Evolutionary conservation across 2,797 vertebrate genomes (phyloP), one percentile per base, ranked within the genome.

Genomic region (Capromys pilorides): DNA sequence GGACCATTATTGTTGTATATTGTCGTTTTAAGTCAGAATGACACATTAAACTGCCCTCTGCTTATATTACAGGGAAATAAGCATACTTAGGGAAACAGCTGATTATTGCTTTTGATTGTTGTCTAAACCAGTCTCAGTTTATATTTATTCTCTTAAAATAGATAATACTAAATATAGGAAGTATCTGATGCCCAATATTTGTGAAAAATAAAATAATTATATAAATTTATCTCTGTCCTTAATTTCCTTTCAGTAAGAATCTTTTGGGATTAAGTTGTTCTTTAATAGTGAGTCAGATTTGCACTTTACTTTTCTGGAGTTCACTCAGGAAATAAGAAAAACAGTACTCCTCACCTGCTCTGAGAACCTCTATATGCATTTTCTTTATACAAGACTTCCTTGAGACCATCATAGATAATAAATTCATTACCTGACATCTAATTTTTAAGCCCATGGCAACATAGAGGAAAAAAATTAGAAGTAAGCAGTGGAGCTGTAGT

Each of bases 1-100:
- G 90, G 88, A 92, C 66, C 71, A 67, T 96, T 95, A 87, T 88
- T 95, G 93, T 79, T 97, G 33, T 81, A 96, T 75, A 95, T 95
- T 97, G 77, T 94, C 45, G 75, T 61, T 94, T 80, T 94, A 87
- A 82, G 36, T 95, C 61, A 79, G 67, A 94, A 84, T 84, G 84
- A 49, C 13, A 84, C 36, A 45, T 81, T 86, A 89, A 91, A 31
- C 86, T 77, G 71, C n/a, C 96, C 88, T 49, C 41, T 28, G 24
- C 79, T 91, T 90, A 33, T 66, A 78, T 89, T 93, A 28, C 22
- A 85, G 39, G 64, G 45, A 92, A 78, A 51, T 79, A 93, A 57
- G 7, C 57, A 79, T 71, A 22, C 21, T 84, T 90, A 78, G 62
- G 28, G 28, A 90, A 77, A 62, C 31, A 95, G 86, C 21, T 62